phyloP scores from a whole-genome alignment of 1,140 invertebrate species.

The Paraescarpia echinospica region DNA sequence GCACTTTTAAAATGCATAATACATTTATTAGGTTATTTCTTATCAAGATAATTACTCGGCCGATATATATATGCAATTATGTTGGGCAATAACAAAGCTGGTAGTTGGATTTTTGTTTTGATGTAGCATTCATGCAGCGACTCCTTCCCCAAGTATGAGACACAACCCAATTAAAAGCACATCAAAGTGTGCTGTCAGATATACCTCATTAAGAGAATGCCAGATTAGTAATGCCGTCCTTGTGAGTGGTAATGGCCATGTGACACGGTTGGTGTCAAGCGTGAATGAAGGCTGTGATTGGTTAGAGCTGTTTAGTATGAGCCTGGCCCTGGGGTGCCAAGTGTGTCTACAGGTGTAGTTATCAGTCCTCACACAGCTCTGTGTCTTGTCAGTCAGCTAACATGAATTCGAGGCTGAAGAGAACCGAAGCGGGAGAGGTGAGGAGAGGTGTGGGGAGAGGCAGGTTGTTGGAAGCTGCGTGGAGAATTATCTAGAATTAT shows the following conservation, averaged over 20 bases:
- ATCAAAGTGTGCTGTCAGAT: neutral
- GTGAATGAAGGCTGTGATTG: neutral
- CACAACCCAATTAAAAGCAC: neutral
- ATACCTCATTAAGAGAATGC: neutral
- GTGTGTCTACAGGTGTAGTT: neutral
- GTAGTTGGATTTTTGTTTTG: neutral
- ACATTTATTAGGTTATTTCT: too few relatives aligned
- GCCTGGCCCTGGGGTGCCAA: neutral
- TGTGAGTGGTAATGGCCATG: neutral
- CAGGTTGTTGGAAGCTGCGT: too few relatives aligned
- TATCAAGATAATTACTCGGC: too few relatives aligned
- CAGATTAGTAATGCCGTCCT: neutral
- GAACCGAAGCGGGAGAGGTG: neutral
- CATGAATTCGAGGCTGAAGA: neutral
- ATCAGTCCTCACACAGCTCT: neutral
- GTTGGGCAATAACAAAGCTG: neutral
- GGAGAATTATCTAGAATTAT: too few relatives aligned
- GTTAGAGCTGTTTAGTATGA: neutral
- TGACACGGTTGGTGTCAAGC: neutral
- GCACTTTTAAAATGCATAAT: too few relatives aligned
- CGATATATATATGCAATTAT: neutral
- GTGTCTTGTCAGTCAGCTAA: neutral
- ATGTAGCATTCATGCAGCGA: neutral
- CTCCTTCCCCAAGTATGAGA: neutral
- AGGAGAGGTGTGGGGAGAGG: too few relatives aligned